Evolutionary conservation across 1,140 invertebrate genomes (phyloP).

Genomic region (Eciton burchellii): DNA sequence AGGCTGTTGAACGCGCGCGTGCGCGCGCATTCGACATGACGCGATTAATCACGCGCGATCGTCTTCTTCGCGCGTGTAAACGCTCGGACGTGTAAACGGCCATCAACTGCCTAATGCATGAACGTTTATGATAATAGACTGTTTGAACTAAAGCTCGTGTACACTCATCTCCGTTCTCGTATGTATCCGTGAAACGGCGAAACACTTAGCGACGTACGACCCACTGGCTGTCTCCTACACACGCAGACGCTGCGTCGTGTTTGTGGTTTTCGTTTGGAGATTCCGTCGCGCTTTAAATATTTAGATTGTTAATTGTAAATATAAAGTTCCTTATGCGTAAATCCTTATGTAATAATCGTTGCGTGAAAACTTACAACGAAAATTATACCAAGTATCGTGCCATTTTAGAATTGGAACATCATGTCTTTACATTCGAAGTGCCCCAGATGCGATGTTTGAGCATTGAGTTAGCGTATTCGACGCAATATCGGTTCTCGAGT

Average conservation of each 20-base stretch:
- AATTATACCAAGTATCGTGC: no score
- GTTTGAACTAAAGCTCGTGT: conserved; percentile 23
- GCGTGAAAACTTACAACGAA: no score
- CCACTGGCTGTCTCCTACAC: neutral
- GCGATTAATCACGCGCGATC: conserved; percentile 65
- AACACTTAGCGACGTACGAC: neutral
- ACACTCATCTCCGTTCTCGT: neutral
- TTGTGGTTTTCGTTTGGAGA: conserved; percentile 10
- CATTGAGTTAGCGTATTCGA: no score
- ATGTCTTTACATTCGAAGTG: no score
- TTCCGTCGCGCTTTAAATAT: conserved; percentile 15
- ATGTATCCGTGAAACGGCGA: neutral
- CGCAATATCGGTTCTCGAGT: no score
- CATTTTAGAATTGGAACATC: no score
- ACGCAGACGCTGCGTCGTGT: neutral
- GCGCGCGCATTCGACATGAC: conserved; percentile 20
- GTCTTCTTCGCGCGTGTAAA: conserved; percentile 59
- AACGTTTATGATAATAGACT: conserved; percentile 27
- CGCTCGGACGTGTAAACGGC: neutral
- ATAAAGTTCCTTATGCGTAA: no score
- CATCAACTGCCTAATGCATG: neutral
- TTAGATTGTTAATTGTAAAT: neutral
- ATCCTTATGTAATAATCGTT: no score
- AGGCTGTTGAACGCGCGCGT: conserved; percentile 39
- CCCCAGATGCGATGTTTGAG: no score